Evolutionary conservation across 1,140 invertebrate genomes (phyloP), one percentile per base, ranked within the genome.

Genomic region (Anagrus nilaparvatae): DNA sequence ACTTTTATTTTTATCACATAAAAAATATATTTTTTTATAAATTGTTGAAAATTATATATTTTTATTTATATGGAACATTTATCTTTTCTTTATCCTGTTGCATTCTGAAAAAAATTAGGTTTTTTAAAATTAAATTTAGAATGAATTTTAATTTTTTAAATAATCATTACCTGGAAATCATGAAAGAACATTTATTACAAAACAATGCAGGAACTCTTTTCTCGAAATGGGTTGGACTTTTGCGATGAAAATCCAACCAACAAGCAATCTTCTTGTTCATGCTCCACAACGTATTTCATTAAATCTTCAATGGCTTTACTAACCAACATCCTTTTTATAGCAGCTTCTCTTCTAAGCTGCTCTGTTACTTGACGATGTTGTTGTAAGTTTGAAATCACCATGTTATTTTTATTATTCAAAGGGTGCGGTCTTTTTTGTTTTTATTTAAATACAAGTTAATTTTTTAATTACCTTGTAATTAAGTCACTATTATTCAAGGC

Each of bases 151-250:
- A n/a, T n/a, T n/a, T n/a, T n/a, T n/a, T n/a, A n/a, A n/a, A n/a
- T n/a, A n/a, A n/a, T n/a, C n/a, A n/a, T n/a, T n/a, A n/a, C n/a
- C n/a, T n/a, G n/a, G n/a, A n/a, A n/a, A n/a, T n/a, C n/a, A n/a
- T n/a, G n/a, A n/a, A n/a, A n/a, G n/a, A 24, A 23, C 21, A 36
- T 43, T 46, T 34, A 44, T 45, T 82, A 93, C 49, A 93, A 74
- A 55, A 94, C 71, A 42, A 75, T 76, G 71, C 92, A 97, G 31
- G 87, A 86, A 53, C 85, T 92, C 69, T 96, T 96, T 69, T 97
- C 93, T 55, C 92, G 81, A 77, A 96, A 97, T 21, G 94, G 93
- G 73, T 97, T 97, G 7, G 93, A 88, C 65, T 93, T 93, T 62
- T 96, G 92, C 46, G 86, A 91, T 40, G 88, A 85, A 67, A 97